A percentile compares a stretch with the other conserved stretches of the same genome.
phyloP scores from a whole-genome alignment of 2,113 vertebrate genomes.

The Oriolus oriolus region DNA sequence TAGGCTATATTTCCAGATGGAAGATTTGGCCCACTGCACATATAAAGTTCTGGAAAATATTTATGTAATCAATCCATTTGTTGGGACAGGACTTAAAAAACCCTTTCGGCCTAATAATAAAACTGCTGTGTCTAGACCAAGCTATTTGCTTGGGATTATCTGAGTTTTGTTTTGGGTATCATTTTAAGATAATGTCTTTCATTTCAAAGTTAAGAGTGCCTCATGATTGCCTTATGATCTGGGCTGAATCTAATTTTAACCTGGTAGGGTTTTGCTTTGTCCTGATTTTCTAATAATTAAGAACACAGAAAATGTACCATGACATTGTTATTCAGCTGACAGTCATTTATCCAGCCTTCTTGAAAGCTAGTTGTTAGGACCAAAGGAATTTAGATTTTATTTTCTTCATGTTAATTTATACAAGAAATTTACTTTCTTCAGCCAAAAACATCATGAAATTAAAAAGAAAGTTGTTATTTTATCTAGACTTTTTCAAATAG shows the following conservation, averaged over 20 bases:
- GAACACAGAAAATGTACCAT: conserved; percentile 69
- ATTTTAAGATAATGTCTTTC: conserved; percentile 31
- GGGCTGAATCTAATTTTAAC: conserved; percentile 70
- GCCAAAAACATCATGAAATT: not conserved
- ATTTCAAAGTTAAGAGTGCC: conserved; percentile 51
- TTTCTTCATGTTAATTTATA: conserved; percentile 37
- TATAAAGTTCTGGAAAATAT: not conserved
- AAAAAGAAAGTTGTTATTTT: not conserved
- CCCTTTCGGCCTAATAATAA: conserved; percentile 28
- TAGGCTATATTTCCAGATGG: not conserved
- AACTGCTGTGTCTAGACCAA: conserved; percentile 52
- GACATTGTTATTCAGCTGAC: conserved; percentile 47
- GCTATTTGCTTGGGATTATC: conserved; percentile 30
- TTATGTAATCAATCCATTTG: conserved; percentile 36
- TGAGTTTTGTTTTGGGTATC: conserved; percentile 44
- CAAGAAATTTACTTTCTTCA: not conserved
- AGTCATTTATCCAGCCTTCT: conserved; percentile 60
- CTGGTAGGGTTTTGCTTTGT: conserved; percentile 69
- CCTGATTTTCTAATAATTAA: conserved; percentile 77
- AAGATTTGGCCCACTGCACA: not conserved
- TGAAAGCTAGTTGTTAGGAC: not conserved
- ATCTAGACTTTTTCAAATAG: not conserved
- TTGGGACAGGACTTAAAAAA: conserved; percentile 4
- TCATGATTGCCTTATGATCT: conserved; percentile 67
- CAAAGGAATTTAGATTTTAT: conserved; percentile 9